A percentile compares a stretch with the other conserved stretches of the same genome.
Evolutionary conservation across 2,797 vertebrate species (phyloP).

Genomic region (Gambelia wislizenii): DNA sequence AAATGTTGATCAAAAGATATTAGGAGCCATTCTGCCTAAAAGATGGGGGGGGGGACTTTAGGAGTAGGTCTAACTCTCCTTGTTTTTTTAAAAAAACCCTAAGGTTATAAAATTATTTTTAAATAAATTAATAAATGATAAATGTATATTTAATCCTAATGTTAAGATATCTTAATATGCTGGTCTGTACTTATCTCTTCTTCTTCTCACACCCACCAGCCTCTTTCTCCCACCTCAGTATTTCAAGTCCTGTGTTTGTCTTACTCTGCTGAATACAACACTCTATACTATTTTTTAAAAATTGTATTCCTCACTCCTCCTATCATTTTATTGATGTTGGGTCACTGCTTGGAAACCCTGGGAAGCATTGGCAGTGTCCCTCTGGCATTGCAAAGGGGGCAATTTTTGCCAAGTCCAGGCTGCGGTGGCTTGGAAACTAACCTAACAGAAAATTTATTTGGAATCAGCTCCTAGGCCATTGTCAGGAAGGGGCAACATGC

Average conservation of each 20-base stretch:
- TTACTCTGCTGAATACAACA: not conserved
- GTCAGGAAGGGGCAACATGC: not conserved
- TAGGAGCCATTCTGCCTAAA: no score
- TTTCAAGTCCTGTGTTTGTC: not conserved
- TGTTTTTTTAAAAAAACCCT: no score
- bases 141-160: not conserved
- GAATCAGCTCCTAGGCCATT: not conserved
- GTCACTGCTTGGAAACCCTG: not conserved
- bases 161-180: no score
- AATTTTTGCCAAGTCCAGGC: not conserved
- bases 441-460: not conserved
- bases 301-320: not conserved
- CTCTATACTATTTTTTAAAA: not conserved
- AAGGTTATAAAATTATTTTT: not conserved
- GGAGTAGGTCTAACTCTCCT: no score
- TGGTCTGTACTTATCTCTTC: not conserved
- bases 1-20: no score
- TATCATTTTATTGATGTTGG: not conserved
- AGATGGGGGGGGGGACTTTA: no score
- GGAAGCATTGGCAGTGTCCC: accelerated
- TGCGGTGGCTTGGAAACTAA: not conserved
- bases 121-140: not conserved
- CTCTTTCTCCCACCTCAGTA: not conserved
- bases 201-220: not conserved
- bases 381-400: not conserved